A percentile compares a stretch with the other conserved stretches of the same genome.
Evolutionary conservation across 2,797 vertebrate genomes (phyloP).

Genomic region (Galagoides demidoff): DNA sequence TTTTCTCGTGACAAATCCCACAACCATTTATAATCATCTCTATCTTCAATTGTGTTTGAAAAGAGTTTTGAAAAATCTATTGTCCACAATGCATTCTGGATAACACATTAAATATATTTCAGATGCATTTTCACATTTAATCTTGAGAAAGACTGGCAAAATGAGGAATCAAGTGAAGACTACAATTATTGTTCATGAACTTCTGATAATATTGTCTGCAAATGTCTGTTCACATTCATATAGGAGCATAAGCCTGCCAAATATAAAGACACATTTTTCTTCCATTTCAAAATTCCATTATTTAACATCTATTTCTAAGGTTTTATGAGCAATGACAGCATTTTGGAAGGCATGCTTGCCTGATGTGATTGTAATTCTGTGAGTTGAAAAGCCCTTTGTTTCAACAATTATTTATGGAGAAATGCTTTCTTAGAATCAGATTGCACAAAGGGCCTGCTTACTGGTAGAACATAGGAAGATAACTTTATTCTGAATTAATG

Average conservation of each 20-base stretch:
- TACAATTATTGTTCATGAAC: conserved; percentile 53
- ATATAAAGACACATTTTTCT: background rate
- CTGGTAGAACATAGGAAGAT: background rate
- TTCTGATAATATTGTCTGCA: conserved; percentile 16
- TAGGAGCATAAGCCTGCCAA: background rate
- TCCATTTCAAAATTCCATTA: conserved; percentile 31
- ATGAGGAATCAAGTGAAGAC: conserved; percentile 38
- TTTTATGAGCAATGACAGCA: conserved; percentile 35
- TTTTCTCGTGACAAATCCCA: conserved; percentile 48
- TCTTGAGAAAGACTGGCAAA: conserved; percentile 57
- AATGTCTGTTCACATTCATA: conserved; percentile 39
- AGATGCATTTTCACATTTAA: conserved; percentile 61
- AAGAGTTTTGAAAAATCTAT: conserved; percentile 37
- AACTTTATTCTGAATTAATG: conserved; percentile 9
- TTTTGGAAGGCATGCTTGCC: background rate
- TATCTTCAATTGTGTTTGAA: background rate
- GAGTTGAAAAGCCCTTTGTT: conserved; percentile 17
- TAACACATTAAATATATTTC: conserved; percentile 56
- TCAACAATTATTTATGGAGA: conserved; percentile 12
- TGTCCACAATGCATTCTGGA: conserved; percentile 8
- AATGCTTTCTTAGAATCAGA: conserved; percentile 39
- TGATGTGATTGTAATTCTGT: background rate
- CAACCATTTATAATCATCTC: conserved; percentile 30
- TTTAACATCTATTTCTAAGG: background rate
- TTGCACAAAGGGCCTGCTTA: background rate